Base-by-base conservation (phyloP, 2,888 invertebrate species). In the Dicroscelio sp. region DNA sequence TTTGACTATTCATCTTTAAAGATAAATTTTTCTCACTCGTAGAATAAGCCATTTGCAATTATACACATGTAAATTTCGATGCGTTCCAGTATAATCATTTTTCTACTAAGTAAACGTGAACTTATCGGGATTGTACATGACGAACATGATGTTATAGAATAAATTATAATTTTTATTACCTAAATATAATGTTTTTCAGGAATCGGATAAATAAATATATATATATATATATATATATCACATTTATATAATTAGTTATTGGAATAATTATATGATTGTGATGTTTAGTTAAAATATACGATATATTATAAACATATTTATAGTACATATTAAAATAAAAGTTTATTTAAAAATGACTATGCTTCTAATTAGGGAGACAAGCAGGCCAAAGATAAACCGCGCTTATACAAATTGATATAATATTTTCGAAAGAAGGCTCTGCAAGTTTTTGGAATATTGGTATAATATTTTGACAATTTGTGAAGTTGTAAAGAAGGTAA, bases 111-210 rank as follows among this genome's bases (percentile, higher is more conserved):
- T 75, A 67, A 75, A 75, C n/a, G 33, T 86, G 86, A 86, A 90
- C 48, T 90, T 86, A 82, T 86, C 79, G 82, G 48, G 76, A 69
- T 38, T 80, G 58, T 88, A 79, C 73, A 89, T 85, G 58, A 65
- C 58, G 71, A 14, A 86, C 35, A 83, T 25, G 27, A 85, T 89
- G 80, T 84, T 80, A 80, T 75, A 80, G 38, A 79, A 55, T 89
- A 89, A 89, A 73, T 83, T 38, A 78, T 69, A 67, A 85, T 84
- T 84, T 88, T 71, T 84, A 86, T 80, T 80, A 65, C 48, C 71
- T 69, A 27, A n/a, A 71, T 69, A n/a, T 82, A 60, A 58, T 75
- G 31, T 67, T 5, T 75, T 86, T 67, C 71, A 58, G 33, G 17
- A 86, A n/a, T n/a, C n/a, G n/a, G n/a, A n/a, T n/a, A n/a, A n/a